Base-by-base conservation (phyloP, 2,113 vertebrate genomes). In the Rhea pennata region DNA sequence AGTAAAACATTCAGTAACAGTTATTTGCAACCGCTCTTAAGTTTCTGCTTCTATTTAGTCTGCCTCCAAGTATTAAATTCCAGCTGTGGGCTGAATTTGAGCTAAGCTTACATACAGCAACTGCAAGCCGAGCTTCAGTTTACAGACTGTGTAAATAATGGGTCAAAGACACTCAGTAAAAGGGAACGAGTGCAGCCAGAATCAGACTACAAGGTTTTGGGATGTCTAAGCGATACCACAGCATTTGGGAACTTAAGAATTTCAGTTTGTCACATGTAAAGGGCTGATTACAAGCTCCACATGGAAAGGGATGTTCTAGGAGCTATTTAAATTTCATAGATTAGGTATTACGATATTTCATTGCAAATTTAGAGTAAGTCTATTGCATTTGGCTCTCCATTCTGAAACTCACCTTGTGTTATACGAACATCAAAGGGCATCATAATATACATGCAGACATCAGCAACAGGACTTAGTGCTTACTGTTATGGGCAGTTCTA, bases 81-180 rank as follows among this genome's bases (percentile, higher is more conserved):
- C 96, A 96, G 88, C 93, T 96, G 93, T 78, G 39, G 62, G 92
- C 81, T 92, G 86, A 92, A 88, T 95, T 82, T 5, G 6, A 87
- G 74, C 85, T 95, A 91, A 83, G 17, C 51, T 76, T 93, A 96
- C 87, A 91, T 92, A 96, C 61, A 29, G 54, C 95, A 96, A 97
- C 94, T 97, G 80, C 69, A 90, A 93, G 39, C 40, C 94, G 87
- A 97, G 96, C 90, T 97, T 95, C 96, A 91, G 84, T 97, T 97
- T 97, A 97, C 83, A 95, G 86, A 73, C 94, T 92, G 42, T 94
- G 92, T 98, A 97, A 98, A 97, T 96, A 97, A 96, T 48, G 94
- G 97, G 83, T 83, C 96, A 91, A 77, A 96, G 74, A 97, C 65
- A 95, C 87, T 96, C 81, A 80, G 53, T 95, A 91, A 94, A 96